Base-by-base conservation (phyloP, 2,113 vertebrate genomes). In the Dasyornis broadbenti region DNA sequence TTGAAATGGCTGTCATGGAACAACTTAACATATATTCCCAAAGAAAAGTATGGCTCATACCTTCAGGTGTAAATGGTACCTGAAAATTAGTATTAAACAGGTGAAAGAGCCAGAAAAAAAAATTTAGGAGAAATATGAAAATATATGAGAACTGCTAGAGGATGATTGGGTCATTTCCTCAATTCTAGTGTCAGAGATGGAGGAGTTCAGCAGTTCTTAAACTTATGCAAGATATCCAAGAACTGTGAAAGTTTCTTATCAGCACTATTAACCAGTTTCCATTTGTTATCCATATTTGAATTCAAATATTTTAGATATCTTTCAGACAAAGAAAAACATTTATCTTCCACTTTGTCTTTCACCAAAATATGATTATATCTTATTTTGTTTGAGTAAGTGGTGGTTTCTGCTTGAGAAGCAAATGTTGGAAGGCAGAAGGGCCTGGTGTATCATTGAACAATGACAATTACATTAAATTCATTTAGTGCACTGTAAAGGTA, bases 381-480 rank as follows among this genome's bases (percentile, higher is more conserved):
- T 49, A 16, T 35, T 56, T 84, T 56, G 4, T 33, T 80, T 79
- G 11, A 71, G 24, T 53, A 64, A 45, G 21, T 68, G 33, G 33
- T 35, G 7, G 0, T 50, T 85, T 72, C 75, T 56, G 3, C 65
- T 76, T 79, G 56, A 89, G 57, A 37, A 31, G 20, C 21, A 85
- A 82, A 60, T 52, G 31, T 40, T 86, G 44, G 66, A 90, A 87
- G 30, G n/a, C 39, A 84, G 35, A 73, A 35, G 15, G 26, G n/a
- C 26, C 9, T 79, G 70, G 80, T 54, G 28, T 88, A 83, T 91
- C 39, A 83, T 27, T 88, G 86, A 91, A 69, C 75, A 92, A 96
- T 86, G 68, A 87, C 88, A 87, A 95, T 91, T 80, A 89, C 61
- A 89, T 61, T 35, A 86, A 97, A 95, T 84, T 90, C 15, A 93